phyloP scores from a whole-genome alignment of 2,113 vertebrate species.

The Epinephelus moara region DNA sequence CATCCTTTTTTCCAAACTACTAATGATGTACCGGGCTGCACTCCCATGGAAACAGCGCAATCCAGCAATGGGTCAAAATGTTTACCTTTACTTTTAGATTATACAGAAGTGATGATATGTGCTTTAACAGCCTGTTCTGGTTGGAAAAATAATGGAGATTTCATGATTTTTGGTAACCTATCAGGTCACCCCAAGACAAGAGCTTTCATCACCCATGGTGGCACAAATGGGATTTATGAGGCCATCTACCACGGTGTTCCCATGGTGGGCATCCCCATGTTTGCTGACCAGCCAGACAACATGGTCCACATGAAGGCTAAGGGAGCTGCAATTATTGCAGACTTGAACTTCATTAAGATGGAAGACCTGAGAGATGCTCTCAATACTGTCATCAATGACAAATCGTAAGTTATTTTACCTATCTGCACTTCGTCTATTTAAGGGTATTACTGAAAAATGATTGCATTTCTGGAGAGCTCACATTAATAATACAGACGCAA shows the following conservation, averaged over 20 bases:
- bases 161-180: background rate
- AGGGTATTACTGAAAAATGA: background rate
- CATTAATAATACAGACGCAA: background rate
- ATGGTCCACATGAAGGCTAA: conserved; percentile 88
- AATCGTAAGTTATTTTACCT: conserved; percentile 83
- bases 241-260: conserved; percentile 94
- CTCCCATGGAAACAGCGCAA: no score
- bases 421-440: background rate
- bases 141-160: background rate
- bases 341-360: conserved; percentile 82
- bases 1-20: no score
- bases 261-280: conserved; percentile 92
- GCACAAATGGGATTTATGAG: conserved; percentile 94
- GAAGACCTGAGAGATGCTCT: conserved; percentile 86
- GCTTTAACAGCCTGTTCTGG: background rate
- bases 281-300: conserved; percentile 91
- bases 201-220: conserved; percentile 94
- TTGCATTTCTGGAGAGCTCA: background rate
- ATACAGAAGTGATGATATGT: background rate
- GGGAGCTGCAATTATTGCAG: conserved; percentile 85
- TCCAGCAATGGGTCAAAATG: no score
- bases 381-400: conserved; percentile 85
- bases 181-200: conserved; percentile 91
- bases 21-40: no score
- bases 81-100: background rate